Base-by-base conservation (phyloP, 2,797 vertebrate species). In the Pitangus sulphuratus region DNA sequence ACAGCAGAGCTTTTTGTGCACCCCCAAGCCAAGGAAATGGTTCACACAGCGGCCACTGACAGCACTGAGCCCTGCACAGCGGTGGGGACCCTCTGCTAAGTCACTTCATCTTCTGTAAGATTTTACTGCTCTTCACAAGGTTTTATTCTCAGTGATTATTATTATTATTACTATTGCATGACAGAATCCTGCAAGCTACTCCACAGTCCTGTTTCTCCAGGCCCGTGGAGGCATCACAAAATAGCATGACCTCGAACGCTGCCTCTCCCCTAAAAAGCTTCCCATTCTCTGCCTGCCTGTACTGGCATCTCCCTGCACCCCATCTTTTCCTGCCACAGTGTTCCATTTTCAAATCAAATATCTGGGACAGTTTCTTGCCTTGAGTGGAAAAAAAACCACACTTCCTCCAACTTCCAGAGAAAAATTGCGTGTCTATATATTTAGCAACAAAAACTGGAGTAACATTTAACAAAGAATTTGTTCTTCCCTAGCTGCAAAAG, bases 371-470 rank as follows among this genome's bases (percentile, higher is more conserved):
- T 53, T 85, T 77, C 68, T 92, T 80, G 92, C 87, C 81, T 85
- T 84, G 42, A 81, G 84, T 78, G 50, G 50, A 18, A 20, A 25
- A 33, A 48, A 48, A 15, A 7, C 4, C 20, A 77, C 75, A 77
- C 74, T 90, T 89, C 48, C 75, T 89, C 31, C 53, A 91, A 75
- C 64, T 83, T 95, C 22, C 66, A 82, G 61, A 68, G 64, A 74
- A 57, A 85, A 77, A 50, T 5, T 57, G 16, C 24, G 1, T 4
- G 28, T 31, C 48, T 87, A 25, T 85, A 94, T 91, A 92, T 94
- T 91, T 92, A 96, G 92, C 82, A 94, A 85, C 84, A 87, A 80
- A 84, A 93, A 78, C 17, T 85, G 53, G 75, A 96, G 64, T 95
- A 87, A 75, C 5, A 2, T 85, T 84, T 89, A 89, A 80, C 84